Percentiles rank a stretch among this genome's conserved stretches.
These are phyloP conservation scores for Furcifer pardalis DNA, from an alignment of 2,797 vertebrate genomes.

Conservation along the genomic window DNA sequence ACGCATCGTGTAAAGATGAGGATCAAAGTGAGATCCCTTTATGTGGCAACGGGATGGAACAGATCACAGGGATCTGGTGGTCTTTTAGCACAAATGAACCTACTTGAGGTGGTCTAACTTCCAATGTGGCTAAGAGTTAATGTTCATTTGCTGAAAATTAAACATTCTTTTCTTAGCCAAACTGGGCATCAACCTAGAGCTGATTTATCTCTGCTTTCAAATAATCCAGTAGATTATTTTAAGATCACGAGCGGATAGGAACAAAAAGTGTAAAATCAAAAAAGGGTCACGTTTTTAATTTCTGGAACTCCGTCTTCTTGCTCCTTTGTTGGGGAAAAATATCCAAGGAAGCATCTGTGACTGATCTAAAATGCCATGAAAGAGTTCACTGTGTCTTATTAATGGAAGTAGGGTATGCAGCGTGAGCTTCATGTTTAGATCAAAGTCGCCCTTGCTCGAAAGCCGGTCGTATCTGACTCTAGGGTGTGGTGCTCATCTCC, in stretches of 20 bases:
- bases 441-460: too few relatives aligned
- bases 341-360: too few relatives aligned
- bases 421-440: neutral
- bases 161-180: conserved; percentile 39
- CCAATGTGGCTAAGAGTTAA: conserved; percentile 53
- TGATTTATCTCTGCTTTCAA: conserved; percentile 20
- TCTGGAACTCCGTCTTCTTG: conserved; percentile 50
- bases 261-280: neutral
- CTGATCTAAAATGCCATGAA: neutral
- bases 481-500: too few relatives aligned
- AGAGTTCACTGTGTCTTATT: neutral
- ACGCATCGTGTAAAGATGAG: accelerated
- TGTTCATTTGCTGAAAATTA: conserved; percentile 65
- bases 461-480: too few relatives aligned
- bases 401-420: neutral
- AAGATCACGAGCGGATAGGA: neutral
- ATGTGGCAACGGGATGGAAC: neutral
- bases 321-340: too few relatives aligned
- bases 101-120: neutral
- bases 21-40: accelerated
- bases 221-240: conserved; percentile 39
- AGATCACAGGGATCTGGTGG: accelerated
- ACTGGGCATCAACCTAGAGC: conserved; percentile 36
- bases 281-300: conserved; percentile 46
- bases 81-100: neutral